Evolutionary conservation across 1,140 invertebrate species (phyloP).

Genomic region (Scaptomyza pallida): DNA sequence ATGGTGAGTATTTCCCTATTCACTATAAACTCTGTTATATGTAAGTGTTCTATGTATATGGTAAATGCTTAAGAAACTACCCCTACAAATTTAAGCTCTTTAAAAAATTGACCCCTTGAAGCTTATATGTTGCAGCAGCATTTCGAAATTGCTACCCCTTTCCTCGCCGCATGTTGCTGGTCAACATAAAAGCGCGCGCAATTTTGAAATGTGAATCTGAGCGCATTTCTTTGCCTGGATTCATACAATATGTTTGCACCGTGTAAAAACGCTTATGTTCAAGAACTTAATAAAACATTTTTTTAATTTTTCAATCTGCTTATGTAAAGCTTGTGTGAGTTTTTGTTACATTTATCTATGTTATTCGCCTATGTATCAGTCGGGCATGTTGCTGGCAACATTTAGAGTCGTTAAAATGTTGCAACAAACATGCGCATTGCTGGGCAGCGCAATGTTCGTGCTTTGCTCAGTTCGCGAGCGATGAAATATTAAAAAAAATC

Average conservation of each 20-base stretch:
- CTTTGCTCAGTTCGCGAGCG: conserved; percentile 7
- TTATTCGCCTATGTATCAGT: neutral
- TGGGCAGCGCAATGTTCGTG: neutral
- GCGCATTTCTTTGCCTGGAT: neutral
- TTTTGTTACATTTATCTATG: neutral
- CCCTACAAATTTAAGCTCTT: neutral
- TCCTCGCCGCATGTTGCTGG: conserved; percentile 13
- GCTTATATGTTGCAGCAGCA: neutral
- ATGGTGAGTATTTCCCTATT: neutral
- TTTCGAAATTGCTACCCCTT: conserved; percentile 10
- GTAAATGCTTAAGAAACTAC: neutral
- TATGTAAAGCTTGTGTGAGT: neutral
- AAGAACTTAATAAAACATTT: neutral
- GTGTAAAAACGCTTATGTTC: neutral
- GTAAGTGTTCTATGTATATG: conserved; percentile 11
- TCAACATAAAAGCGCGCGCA: conserved; percentile 1
- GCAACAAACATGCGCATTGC: conserved; percentile 13
- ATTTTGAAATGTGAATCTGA: neutral
- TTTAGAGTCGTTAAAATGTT: conserved; percentile 22
- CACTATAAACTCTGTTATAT: neutral
- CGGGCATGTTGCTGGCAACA: conserved; percentile 34
- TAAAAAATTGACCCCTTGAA: neutral
- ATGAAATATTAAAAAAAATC: conserved; percentile 59
- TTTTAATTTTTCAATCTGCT: neutral
- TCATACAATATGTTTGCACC: neutral